phyloP scores from a whole-genome alignment of 2,888 invertebrate genomes.

The Lucinisca nassula region DNA sequence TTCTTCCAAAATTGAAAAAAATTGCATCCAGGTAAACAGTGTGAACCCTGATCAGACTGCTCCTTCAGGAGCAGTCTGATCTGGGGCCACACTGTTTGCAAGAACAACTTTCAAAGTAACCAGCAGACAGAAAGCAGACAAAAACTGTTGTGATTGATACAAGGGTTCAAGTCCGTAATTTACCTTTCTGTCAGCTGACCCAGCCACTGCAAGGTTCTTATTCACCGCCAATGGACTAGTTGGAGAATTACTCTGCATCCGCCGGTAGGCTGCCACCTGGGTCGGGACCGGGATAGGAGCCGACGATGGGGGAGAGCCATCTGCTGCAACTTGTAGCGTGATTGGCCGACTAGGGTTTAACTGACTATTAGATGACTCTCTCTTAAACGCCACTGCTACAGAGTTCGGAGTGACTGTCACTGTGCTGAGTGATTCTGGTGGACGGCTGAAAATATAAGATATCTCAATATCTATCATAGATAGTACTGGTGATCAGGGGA shows the following conservation, averaged over 20 bases:
- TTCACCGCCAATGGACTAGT: conserved; percentile 54
- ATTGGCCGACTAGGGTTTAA: conserved; percentile 78
- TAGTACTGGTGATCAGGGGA: too few species aligned
- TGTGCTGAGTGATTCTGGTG: conserved; percentile 65
- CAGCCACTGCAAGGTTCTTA: not conserved
- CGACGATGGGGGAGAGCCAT: conserved; percentile 83
- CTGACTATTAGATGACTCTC: conserved; percentile 65
- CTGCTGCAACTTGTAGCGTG: conserved; percentile 74
- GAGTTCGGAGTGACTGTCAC: conserved; percentile 72
- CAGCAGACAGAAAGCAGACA: too few species aligned
- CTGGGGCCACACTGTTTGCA: too few species aligned
- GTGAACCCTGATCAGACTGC: too few species aligned
- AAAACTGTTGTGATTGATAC: too few species aligned
- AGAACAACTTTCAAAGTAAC: too few species aligned
- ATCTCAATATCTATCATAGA: too few species aligned
- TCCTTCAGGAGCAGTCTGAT: too few species aligned
- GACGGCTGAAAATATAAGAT: not conserved
- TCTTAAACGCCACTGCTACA: conserved; percentile 76
- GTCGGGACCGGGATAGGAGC: conserved; percentile 94
- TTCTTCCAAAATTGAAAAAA: too few species aligned
- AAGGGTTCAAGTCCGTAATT: too few species aligned
- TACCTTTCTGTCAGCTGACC: conserved; percentile 1
- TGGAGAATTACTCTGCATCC: conserved; percentile 86
- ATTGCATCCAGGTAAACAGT: too few species aligned
- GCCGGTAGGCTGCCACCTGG: conserved; percentile 90